Conservation (phyloP, 30 jellyfish, hydroid and myxozoan genomes). For the Turritopsis rubra region DNA sequence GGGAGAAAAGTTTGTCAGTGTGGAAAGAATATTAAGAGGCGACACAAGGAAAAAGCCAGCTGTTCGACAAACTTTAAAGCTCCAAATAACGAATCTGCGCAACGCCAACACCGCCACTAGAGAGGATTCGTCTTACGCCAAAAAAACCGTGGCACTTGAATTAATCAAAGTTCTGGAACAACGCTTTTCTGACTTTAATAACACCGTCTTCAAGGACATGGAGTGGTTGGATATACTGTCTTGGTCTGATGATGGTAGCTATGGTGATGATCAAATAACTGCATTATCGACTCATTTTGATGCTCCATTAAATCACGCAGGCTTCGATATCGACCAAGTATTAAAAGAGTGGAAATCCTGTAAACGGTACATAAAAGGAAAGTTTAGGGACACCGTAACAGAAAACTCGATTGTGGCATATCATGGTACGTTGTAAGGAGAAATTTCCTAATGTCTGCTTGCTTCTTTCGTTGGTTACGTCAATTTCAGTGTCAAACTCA, state of each 20-base stretch:
- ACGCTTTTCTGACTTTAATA: neutral
- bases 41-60: slow-evolving; percentile 1
- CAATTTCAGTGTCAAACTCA: slow-evolving; percentile 57
- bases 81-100: neutral
- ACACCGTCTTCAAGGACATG: neutral
- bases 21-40: neutral
- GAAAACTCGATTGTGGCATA: neutral
- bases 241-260: slow-evolving; percentile 29
- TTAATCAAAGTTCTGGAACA: neutral
- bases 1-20: neutral
- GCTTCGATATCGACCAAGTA: neutral
- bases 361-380: slow-evolving; percentile 19
- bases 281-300: neutral
- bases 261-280: slow-evolving; percentile 12
- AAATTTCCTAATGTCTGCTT: slow-evolving; percentile 42
- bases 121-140: neutral
- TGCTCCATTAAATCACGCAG: neutral
- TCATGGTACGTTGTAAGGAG: slow-evolving; percentile 4
- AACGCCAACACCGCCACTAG: neutral
- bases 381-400: neutral
- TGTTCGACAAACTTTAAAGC: neutral
- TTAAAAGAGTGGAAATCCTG: slow-evolving; percentile 36
- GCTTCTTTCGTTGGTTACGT: slow-evolving; percentile 26
- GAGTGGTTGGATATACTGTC: neutral
- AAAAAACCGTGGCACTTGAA: neutral